Evolutionary conservation across 2,888 invertebrate genomes (phyloP).

Genomic region (Aethes cnicana): DNA sequence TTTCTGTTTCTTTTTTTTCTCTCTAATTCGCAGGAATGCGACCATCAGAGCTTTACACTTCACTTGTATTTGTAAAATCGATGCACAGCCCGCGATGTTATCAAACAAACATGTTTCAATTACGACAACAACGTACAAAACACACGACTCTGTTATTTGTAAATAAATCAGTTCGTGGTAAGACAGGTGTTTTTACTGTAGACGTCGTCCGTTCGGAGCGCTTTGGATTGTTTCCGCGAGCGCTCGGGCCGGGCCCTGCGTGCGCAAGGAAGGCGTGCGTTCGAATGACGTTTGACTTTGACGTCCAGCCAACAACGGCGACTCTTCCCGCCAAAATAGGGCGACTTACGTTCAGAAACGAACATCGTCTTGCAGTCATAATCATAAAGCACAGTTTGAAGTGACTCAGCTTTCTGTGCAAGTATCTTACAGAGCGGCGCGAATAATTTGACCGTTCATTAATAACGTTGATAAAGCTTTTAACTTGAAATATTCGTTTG

Average conservation of each 20-base stretch:
- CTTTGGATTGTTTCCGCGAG: conserved; percentile 20
- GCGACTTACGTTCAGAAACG: background rate
- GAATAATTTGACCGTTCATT: no score
- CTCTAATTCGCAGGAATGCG: background rate
- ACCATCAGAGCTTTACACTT: conserved; percentile 11
- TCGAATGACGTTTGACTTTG: conserved; percentile 37
- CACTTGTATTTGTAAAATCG: conserved; percentile 39
- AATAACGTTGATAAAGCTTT: no score
- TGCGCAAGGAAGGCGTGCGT: conserved; percentile 41
- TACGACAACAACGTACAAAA: background rate
- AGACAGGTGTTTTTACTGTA: conserved; percentile 8
- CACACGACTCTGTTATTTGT: conserved; percentile 8
- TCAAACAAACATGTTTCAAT: conserved; percentile 27
- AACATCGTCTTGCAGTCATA: background rate
- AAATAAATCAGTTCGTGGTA: conserved; percentile 4
- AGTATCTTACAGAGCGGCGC: no score
- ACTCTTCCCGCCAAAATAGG: conserved; percentile 35
- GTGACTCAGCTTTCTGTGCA: background rate
- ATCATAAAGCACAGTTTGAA: conserved; percentile 5
- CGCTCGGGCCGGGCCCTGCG: conserved; percentile 36
- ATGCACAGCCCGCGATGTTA: conserved; percentile 35
- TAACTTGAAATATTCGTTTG: no score
- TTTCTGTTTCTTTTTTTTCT: conserved; percentile 7
- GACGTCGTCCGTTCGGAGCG: background rate
- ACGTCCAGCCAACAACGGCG: conserved; percentile 3